Base-by-base conservation (phyloP, 2,888 invertebrate genomes). In the Spatulosminthurus flaviceps region DNA sequence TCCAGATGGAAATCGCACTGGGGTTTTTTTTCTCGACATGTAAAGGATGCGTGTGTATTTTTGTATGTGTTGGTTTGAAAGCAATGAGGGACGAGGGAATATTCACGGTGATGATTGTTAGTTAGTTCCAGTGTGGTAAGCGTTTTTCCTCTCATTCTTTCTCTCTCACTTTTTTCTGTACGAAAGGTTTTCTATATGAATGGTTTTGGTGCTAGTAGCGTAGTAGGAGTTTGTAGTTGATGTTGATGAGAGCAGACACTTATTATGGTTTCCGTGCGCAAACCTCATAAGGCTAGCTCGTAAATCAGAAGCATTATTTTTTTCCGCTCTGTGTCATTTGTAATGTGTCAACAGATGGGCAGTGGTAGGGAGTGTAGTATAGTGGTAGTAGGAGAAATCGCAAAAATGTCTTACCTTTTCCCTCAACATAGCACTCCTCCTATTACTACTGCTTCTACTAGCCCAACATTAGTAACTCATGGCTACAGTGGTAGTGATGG, bases 301-400 rank as follows among this genome's bases (percentile, higher is more conserved):
- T 81, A 81, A 81, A 81, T 81, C 81, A 79, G 79, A 34, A 74
- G 75, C 81, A 81, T 81, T 81, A 81, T 79, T 77, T 81, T 79
- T 80, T 79, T 77, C 78, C 71, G 67, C 79, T 76, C 71, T 43
- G 64, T 80, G 81, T 81, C 81, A 81, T 81, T 81, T 81, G 79
- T 81, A 79, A 81, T 81, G 78, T 78, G 81, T 81, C 81, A 80
- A 79, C 79, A 76, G 79, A 79, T 79, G 79, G 79, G 75, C 70
- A 79, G 79, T 79, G n/a, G n/a, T n/a, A n/a, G n/a, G n/a, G n/a
- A n/a, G n/a, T n/a, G n/a, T n/a, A n/a, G n/a, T n/a, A n/a, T n/a
- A 43, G 70, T 34, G 5, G 34, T 34, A 60, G 61, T n/a, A 41
- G 19, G 67, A 69, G 75, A 79, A 79, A 79, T 79, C 69, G 66